A percentile compares a stretch with the other conserved stretches of the same genome.
These are phyloP conservation scores for Willisornis vidua DNA, from an alignment of 2,113 vertebrate species.

Conservation along the genomic window DNA sequence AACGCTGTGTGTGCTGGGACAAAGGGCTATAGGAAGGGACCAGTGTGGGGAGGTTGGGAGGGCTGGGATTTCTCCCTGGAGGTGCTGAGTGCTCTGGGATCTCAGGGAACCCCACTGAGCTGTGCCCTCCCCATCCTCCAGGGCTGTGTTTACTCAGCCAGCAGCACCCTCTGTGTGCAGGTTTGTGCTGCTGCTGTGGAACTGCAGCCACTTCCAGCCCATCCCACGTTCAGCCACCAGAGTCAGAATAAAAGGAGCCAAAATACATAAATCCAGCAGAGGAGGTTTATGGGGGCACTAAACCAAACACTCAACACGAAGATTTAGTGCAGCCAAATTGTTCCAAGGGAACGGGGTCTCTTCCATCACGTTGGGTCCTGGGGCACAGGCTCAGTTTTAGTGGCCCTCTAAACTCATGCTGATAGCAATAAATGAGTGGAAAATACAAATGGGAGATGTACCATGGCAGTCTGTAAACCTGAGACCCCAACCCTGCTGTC, in stretches of 20 bases:
- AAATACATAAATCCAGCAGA: conserved; percentile 49
- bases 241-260: conserved; percentile 37
- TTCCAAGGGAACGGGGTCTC: background rate
- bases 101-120: background rate
- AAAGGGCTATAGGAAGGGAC: background rate
- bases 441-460: conserved; percentile 38
- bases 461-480: conserved; percentile 17
- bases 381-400: conserved; percentile 14
- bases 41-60: background rate
- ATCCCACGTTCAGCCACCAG: background rate
- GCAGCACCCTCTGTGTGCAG: background rate
- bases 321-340: conserved; percentile 2
- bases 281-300: background rate
- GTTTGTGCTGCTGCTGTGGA: background rate
- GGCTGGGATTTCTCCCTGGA: conserved; percentile 40
- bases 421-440: conserved; percentile 23
- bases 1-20: background rate
- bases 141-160: background rate
- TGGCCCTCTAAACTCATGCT: background rate
- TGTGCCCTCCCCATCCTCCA: too few relatives aligned
- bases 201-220: background rate
- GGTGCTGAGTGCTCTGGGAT: background rate
- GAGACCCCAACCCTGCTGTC: background rate
- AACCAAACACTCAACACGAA: background rate
- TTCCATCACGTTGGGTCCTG: conserved; percentile 13